Conservation (phyloP, 2,113 vertebrate species). For the Rhinichthys klamathensis region DNA sequence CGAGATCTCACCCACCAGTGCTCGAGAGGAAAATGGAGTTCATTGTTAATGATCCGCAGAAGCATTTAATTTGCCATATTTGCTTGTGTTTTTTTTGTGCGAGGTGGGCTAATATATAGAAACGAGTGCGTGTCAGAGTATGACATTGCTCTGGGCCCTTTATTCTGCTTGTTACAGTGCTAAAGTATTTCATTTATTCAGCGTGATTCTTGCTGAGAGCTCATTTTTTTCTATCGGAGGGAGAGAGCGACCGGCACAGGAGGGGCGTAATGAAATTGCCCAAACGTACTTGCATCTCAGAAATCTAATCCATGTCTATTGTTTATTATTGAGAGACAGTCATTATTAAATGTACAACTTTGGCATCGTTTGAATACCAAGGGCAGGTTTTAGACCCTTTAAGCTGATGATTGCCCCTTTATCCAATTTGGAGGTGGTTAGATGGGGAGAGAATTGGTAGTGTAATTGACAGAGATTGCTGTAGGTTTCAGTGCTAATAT, state of each 20-base stretch:
- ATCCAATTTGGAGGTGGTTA: constrained; percentile 82
- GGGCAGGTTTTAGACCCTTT: constrained; percentile 74
- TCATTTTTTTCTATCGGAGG: constrained; percentile 82
- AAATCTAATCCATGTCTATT: constrained; percentile 87
- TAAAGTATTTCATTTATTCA: constrained; percentile 87
- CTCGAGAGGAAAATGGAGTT: constrained; percentile 56
- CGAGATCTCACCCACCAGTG: constrained; percentile 41
- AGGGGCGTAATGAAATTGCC: constrained; percentile 71
- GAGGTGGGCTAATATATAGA: constrained; percentile 37
- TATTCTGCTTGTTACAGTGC: constrained; percentile 78
- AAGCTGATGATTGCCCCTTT: constrained; percentile 78
- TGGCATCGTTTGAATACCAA: constrained; percentile 77
- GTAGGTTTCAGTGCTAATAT: constrained; percentile 66
- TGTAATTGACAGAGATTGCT: constrained; percentile 78
- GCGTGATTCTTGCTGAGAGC: constrained; percentile 81
- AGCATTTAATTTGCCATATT: constrained; percentile 41
- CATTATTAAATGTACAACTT: constrained; percentile 83
- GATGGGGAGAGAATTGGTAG: constrained; percentile 70
- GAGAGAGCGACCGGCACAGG: constrained; percentile 76
- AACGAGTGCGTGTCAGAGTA: constrained; percentile 63
- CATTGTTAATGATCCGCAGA: constrained; percentile 57
- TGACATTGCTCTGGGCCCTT: constrained; percentile 77
- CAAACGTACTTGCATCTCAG: constrained; percentile 67
- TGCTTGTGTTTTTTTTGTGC: constrained; percentile 37
- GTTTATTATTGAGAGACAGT: constrained; percentile 86